Evolutionary conservation across 2,113 vertebrate species (phyloP), one percentile per base, ranked within the genome.

Genomic region (Columba janthina): DNA sequence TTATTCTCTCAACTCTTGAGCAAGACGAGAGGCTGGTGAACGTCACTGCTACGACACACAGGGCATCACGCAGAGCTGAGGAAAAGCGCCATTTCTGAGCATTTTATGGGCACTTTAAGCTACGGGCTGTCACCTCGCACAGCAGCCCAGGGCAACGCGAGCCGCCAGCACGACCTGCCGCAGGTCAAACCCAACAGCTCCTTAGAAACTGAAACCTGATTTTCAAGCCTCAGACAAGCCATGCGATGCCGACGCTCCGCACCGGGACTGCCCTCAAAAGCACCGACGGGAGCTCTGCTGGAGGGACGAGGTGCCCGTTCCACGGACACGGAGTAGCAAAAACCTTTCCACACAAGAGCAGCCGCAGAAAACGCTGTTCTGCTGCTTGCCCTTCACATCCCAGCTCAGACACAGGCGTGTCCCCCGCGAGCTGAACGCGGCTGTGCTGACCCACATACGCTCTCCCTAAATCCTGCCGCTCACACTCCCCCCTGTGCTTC

Each of bases 61-160:
- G 58, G 58, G 57, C 57, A 83, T 15, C 57, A 32, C 46, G 29
- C 2, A 2, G 13, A 36, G 15, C 2, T 19, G 36, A 61, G 48
- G 62, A 32, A 66, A 73, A 71, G 58, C 11, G 46, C 15, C 25
- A 26, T 19, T 56, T 36, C 28, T 8, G 5, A 75, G 48, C 28
- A 5, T 42, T 48, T 69, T 31, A 13, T 36, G 31, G 71, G 46
- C 34, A 17, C 14, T 40, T 42, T 15, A 46, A 34, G 70, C 38
- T 70, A 5, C 3, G 2, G 42, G 69, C 29, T n/a, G 5, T 24
- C 20, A 4, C 2, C 82, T 44, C 2, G 0, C 46, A 2, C 17
- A 29, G 70, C 58, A 58, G 44, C 78, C 60, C 29, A 61, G 42
- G 58, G 53, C 48, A 57, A 50, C 51, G 31, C 29, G 5, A 53